These are phyloP conservation scores for Drosophila phalerata DNA, from an alignment of 2,888 invertebrate genomes.

Conservation along the genomic window DNA sequence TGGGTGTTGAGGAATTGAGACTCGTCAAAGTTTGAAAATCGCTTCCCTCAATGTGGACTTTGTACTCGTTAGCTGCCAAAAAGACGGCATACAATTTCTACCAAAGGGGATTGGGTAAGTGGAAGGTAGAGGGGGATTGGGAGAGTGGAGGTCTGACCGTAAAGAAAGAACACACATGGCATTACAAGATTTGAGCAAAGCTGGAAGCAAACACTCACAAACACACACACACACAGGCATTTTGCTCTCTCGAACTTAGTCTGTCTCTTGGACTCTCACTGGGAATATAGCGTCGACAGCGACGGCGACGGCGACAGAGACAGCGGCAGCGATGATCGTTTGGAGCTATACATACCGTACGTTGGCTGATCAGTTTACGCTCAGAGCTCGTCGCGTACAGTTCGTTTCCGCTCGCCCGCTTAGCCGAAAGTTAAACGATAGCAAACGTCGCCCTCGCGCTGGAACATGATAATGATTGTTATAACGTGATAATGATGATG, in stretches of 20 bases:
- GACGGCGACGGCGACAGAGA: background rate
- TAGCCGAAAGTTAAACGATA: conserved; percentile 68
- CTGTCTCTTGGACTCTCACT: conserved; percentile 16
- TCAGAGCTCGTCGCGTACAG: conserved; percentile 63
- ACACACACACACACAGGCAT: background rate
- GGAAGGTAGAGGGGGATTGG: background rate
- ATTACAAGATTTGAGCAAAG: conserved; percentile 47
- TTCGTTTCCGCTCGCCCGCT: conserved; percentile 36
- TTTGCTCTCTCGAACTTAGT: conserved; percentile 3
- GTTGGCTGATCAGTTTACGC: conserved; percentile 59
- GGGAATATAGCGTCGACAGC: conserved; percentile 5
- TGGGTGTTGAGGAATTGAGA: conserved; percentile 30
- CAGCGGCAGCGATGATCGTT: conserved; percentile 26
- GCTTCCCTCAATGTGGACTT: conserved; percentile 63
- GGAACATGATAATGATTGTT: conserved; percentile 46
- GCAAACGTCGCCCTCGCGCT: conserved; percentile 53
- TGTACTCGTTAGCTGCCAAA: conserved; percentile 63
- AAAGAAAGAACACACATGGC: conserved; percentile 38
- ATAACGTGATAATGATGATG: conserved; percentile 45
- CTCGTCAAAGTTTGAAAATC: conserved; percentile 31
- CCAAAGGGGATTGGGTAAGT: conserved; percentile 1
- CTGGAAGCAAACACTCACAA: conserved; percentile 27
- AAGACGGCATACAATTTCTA: conserved; percentile 32
- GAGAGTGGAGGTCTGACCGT: background rate
- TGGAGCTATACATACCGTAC: conserved; percentile 25